Evolutionary conservation across 2,888 invertebrate species (phyloP).

Genomic region (Zeuzera pyrina): DNA sequence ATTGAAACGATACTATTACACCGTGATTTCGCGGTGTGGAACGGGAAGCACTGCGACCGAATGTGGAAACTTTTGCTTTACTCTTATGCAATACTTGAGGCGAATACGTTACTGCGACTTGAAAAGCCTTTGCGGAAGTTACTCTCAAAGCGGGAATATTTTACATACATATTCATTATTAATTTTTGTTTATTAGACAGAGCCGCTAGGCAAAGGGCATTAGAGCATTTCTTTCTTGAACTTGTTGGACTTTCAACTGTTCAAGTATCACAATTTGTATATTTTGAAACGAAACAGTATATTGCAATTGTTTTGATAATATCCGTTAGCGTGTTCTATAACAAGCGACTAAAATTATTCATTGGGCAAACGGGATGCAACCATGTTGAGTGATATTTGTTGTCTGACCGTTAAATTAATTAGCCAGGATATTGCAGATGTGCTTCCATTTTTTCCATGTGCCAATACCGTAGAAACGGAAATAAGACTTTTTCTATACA

Average conservation of each 20-base stretch:
- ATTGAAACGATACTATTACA: no score
- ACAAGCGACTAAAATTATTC: conserved; percentile 18
- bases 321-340: conserved; percentile 12
- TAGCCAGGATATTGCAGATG: conserved; percentile 51
- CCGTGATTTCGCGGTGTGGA: conserved; percentile 53
- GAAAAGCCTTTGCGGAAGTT: conserved; percentile 62
- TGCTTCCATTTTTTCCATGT: conserved; percentile 46
- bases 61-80: conserved; percentile 67
- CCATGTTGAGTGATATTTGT: conserved; percentile 25
- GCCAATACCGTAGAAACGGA: conserved; percentile 42
- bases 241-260: conserved; percentile 28
- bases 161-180: no score
- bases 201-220: conserved; percentile 29
- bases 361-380: conserved; percentile 31
- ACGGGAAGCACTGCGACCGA: conserved; percentile 48
- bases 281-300: conserved; percentile 8
- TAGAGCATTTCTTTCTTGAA: no score
- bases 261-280: conserved; percentile 5
- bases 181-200: conserved; percentile 52
- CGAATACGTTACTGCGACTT: no score
- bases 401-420: conserved; percentile 35
- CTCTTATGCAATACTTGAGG: conserved; percentile 57
- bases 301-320: conserved; percentile 16
- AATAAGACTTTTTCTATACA: conserved; percentile 47
- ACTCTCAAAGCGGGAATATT: conserved; percentile 62